phyloP scores from a whole-genome alignment of 2,797 vertebrate genomes.

The Sebastes taczanowskii region DNA sequence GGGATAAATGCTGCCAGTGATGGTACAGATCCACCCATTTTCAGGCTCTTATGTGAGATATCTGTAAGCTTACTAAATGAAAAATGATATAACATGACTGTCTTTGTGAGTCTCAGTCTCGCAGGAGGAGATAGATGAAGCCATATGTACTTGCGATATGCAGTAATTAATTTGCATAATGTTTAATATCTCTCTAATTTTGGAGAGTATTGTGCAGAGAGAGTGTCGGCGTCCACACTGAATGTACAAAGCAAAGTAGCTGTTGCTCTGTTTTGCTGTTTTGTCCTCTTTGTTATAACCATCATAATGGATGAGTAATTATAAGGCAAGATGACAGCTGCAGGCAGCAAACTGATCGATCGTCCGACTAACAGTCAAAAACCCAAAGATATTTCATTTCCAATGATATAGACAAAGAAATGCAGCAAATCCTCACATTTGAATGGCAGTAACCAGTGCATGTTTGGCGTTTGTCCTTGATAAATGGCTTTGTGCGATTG shows the following conservation, averaged over 20 bases:
- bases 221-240: background rate
- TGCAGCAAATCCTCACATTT: background rate
- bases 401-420: background rate
- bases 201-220: background rate
- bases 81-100: slow-evolving; percentile 2
- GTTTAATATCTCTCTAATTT: slow-evolving; percentile 11
- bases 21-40: too few relatives aligned
- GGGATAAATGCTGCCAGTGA: too few relatives aligned
- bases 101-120: slow-evolving; percentile 18
- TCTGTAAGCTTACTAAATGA: slow-evolving; percentile 4
- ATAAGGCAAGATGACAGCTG: background rate
- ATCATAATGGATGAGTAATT: background rate
- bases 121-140: slow-evolving; percentile 16
- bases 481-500: background rate
- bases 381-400: background rate
- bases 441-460: background rate
- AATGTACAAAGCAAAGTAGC: background rate
- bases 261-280: background rate
- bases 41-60: background rate
- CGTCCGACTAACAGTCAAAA: background rate
- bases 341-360: background rate
- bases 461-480: background rate
- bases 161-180: slow-evolving; percentile 12
- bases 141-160: background rate
- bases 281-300: background rate